phyloP scores from a whole-genome alignment of 1,140 invertebrate species.

The Pygmarrhopalites habei region DNA sequence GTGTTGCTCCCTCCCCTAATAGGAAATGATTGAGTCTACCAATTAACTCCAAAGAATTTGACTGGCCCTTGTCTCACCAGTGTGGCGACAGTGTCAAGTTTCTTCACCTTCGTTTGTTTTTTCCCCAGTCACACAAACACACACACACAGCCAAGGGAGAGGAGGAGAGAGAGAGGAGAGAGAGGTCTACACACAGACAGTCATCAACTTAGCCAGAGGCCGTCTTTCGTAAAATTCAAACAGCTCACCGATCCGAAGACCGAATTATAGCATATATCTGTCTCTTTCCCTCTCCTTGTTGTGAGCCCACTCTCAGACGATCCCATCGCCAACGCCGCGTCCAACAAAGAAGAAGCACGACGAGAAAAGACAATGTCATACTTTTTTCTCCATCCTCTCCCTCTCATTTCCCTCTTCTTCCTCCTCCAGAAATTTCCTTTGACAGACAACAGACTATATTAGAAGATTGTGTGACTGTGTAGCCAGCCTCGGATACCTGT shows the following conservation, averaged over 20 bases:
- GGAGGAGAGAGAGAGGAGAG: no score
- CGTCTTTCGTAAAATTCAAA: slow-evolving; percentile 2
- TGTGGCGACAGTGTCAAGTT: slow-evolving; percentile 29
- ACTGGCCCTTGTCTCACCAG: slow-evolving; percentile 34
- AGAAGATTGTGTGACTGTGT: no score
- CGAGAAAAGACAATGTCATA: slow-evolving; percentile 4
- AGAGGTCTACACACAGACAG: no score
- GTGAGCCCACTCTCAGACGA: not conserved
- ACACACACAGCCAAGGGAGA: no score
- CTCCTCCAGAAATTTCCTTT: no score
- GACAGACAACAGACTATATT: no score
- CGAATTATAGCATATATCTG: slow-evolving; percentile 24
- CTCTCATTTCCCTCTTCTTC: not conserved
- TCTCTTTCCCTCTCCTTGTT: not conserved
- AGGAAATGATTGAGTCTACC: slow-evolving; percentile 39
- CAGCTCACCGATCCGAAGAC: slow-evolving; percentile 30
- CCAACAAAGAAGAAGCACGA: slow-evolving; percentile 19
- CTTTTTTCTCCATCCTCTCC: not conserved
- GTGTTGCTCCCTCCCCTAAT: slow-evolving; percentile 32
- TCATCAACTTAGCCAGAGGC: no score
- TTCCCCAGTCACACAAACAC: no score
- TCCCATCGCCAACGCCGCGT: slow-evolving; percentile 26
- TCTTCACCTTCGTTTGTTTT: no score
- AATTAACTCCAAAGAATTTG: slow-evolving; percentile 38
- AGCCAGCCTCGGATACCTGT: no score